phyloP scores from a whole-genome alignment of 2,888 invertebrate species.

The Drosophila limbata region DNA sequence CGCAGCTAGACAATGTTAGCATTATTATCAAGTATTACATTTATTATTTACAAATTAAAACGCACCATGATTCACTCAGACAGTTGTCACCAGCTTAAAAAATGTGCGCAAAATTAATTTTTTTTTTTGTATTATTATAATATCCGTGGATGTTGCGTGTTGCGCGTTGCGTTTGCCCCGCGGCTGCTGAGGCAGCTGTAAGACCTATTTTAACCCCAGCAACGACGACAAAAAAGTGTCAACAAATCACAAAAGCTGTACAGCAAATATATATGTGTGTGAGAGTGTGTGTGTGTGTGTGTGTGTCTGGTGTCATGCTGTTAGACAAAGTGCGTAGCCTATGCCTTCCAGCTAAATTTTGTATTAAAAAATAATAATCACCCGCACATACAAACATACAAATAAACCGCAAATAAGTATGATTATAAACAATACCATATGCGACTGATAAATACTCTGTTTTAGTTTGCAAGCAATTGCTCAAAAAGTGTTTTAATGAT shows the following conservation, averaged over 20 bases:
- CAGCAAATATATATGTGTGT: constrained; percentile 57
- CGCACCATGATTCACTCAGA: constrained; percentile 50
- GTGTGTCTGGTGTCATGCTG: constrained; percentile 69
- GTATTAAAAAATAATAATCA: constrained; percentile 77
- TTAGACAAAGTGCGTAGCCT: constrained; percentile 79
- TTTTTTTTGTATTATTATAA: constrained; percentile 62
- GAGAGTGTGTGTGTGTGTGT: constrained; percentile 32
- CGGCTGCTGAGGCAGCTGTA: constrained; percentile 54
- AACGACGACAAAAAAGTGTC: constrained; percentile 60
- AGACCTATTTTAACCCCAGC: constrained; percentile 79
- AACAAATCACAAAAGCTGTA: constrained; percentile 75
- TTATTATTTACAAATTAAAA: constrained; percentile 64
- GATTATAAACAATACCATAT: background rate
- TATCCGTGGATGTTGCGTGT: constrained; percentile 40
- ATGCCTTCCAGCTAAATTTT: constrained; percentile 68
- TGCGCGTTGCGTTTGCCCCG: constrained; percentile 43
- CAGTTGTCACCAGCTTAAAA: constrained; percentile 79
- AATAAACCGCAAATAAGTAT: constrained; percentile 28
- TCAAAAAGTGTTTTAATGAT: background rate
- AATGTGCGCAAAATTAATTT: constrained; percentile 69
- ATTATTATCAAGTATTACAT: constrained; percentile 45
- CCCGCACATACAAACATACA: constrained; percentile 41
- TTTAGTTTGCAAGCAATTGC: too few species aligned
- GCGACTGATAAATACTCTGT: background rate
- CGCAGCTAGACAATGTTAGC: constrained; percentile 69